Evolutionary conservation across 2,113 vertebrate species (phyloP).

Genomic region (Pachypanchax playfairii): DNA sequence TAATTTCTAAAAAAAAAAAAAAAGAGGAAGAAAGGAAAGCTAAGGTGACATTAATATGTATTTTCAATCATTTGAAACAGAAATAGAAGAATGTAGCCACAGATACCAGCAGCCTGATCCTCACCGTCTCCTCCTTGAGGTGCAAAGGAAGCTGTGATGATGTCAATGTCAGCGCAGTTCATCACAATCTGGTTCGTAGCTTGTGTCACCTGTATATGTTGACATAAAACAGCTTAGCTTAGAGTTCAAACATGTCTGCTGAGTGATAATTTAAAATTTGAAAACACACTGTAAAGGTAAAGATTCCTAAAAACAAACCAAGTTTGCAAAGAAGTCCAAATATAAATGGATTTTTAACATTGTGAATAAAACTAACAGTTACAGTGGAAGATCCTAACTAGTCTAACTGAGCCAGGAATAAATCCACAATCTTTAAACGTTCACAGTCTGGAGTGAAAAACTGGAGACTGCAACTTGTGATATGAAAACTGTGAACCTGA

Average conservation of each 20-base stretch:
- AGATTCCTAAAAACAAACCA: too few relatives aligned
- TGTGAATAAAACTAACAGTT: too few relatives aligned
- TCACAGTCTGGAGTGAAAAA: too few relatives aligned
- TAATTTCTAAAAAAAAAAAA: conserved; percentile 85
- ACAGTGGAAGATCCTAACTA: too few relatives aligned
- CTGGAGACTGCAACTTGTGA: too few relatives aligned
- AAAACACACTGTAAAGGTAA: not conserved
- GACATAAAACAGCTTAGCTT: conserved; percentile 30
- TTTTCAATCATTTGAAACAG: conserved; percentile 1
- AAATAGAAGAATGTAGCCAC: not conserved
- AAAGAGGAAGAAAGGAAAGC: not conserved
- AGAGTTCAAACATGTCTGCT: not conserved
- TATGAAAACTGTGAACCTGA: too few relatives aligned
- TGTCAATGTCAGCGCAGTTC: conserved; percentile 99
- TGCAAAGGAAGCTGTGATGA: conserved; percentile 95
- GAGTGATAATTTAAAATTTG: not conserved
- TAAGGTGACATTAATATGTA: not conserved
- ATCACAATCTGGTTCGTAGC: conserved; percentile 99
- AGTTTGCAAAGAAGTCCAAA: too few relatives aligned
- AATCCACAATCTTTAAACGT: too few relatives aligned
- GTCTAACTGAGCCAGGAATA: too few relatives aligned
- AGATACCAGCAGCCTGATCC: conserved; percentile 18
- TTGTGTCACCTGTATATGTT: conserved; percentile 87
- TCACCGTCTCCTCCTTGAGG: conserved; percentile 94
- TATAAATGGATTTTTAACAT: too few relatives aligned